These are phyloP conservation scores for Netelia melanura DNA, from an alignment of 2,888 invertebrate species.

Conservation along the genomic window DNA sequence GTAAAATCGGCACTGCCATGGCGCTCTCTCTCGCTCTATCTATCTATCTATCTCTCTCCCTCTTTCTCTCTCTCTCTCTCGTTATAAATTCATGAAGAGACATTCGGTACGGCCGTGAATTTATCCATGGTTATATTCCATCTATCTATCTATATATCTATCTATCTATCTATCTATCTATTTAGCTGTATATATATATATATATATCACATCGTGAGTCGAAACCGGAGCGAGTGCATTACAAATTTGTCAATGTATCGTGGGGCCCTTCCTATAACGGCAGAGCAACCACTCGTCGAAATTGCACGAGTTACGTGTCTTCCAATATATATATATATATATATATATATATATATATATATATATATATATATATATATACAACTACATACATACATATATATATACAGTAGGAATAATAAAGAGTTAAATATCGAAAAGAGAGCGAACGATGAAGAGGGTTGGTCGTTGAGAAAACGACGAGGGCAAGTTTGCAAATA, in stretches of 20 bases:
- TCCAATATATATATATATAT: not conserved
- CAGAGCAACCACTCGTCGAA: slow-evolving; percentile 17
- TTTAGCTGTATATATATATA: not conserved
- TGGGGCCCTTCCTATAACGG: not conserved
- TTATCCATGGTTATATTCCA: not conserved
- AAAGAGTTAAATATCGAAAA: not conserved
- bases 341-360: not conserved
- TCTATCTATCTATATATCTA: no score
- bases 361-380: not conserved
- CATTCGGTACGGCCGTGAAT: not conserved
- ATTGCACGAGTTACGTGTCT: slow-evolving; percentile 5
- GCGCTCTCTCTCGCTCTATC: no score
- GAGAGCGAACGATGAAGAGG: not conserved
- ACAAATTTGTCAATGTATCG: slow-evolving; percentile 14
- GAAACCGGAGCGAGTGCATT: not conserved
- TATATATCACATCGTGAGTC: not conserved
- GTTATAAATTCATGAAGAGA: slow-evolving; percentile 18
- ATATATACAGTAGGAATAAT: not conserved
- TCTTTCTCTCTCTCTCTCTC: not conserved
- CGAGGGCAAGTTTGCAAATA: not conserved
- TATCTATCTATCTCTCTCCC: no score
- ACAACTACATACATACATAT: no score
- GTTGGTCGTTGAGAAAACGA: not conserved
- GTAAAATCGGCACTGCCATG: no score
- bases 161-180: no score